Evolutionary conservation across 2,797 vertebrate species (phyloP).

Genomic region (Pseudomugil gertrudae): DNA sequence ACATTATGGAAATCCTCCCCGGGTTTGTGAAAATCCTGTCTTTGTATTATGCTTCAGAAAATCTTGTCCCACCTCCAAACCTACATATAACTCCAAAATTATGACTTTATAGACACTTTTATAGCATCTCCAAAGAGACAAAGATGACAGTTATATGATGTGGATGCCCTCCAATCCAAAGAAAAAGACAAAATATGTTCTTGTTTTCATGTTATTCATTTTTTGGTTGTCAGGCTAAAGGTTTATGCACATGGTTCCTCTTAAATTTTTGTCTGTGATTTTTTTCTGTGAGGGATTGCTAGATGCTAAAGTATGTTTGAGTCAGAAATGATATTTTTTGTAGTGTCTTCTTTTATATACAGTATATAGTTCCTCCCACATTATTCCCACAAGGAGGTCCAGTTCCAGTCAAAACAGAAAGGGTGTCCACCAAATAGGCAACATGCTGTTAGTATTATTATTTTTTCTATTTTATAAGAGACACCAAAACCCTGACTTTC

Average conservation of each 20-base stretch:
- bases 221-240: background rate
- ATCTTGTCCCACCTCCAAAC: background rate
- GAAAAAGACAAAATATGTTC: background rate
- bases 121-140: no score
- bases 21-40: background rate
- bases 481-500: conserved; percentile 22
- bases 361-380: conserved; percentile 56
- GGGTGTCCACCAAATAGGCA: conserved; percentile 48
- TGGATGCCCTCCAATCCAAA: no score
- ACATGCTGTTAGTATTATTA: background rate
- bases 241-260: background rate
- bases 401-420: conserved; percentile 71
- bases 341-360: conserved; percentile 32
- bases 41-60: background rate
- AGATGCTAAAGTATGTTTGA: background rate
- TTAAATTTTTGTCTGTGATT: background rate
- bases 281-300: background rate
- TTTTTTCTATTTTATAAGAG: conserved; percentile 21
- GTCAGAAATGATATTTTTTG: conserved; percentile 24
- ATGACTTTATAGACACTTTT: no score
- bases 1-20: background rate
- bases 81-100: background rate
- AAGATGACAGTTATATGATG: no score
- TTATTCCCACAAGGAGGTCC: conserved; percentile 72
- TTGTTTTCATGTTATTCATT: background rate